Evolutionary conservation across 92 coral and sea anemone genomes (phyloP).

Genomic region (Siderastrea siderea): DNA sequence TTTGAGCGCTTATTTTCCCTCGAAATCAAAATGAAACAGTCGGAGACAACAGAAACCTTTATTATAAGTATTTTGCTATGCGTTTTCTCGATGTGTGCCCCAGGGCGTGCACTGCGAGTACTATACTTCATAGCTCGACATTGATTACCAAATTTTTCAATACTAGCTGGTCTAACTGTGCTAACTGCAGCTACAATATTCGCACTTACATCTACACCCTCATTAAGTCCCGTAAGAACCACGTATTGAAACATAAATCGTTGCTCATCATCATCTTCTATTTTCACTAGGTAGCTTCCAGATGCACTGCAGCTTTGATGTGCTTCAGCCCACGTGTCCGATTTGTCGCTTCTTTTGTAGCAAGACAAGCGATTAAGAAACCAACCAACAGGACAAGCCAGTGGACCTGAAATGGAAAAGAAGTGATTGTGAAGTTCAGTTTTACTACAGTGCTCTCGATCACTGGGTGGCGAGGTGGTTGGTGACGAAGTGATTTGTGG

Average conservation of each 20-base stretch:
- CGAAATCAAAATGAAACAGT: too few species aligned
- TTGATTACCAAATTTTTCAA: too few species aligned
- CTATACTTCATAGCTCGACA: too few species aligned
- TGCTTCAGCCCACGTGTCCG: slow-evolving; percentile 62
- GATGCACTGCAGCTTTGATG: slow-evolving; percentile 60
- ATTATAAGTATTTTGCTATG: too few species aligned
- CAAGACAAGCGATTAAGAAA: slow-evolving; percentile 65
- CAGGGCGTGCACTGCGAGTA: too few species aligned
- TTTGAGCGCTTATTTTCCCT: too few species aligned
- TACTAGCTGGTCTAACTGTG: too few species aligned
- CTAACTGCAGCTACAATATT: too few species aligned
- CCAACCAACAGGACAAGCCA: slow-evolving; percentile 76
- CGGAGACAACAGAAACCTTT: too few species aligned
- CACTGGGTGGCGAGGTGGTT: not conserved
- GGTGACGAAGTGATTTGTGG: too few species aligned
- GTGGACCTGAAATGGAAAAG: slow-evolving; percentile 33
- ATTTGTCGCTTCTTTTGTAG: slow-evolving; percentile 40
- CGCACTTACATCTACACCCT: not conserved
- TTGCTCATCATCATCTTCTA: slow-evolving; percentile 68
- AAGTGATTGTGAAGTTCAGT: not conserved
- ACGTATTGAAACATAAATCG: not conserved
- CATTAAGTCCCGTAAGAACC: not conserved
- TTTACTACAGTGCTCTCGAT: not conserved
- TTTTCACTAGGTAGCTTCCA: slow-evolving; percentile 75
- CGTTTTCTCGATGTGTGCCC: too few species aligned